Evolutionary conservation across 2,888 invertebrate species (phyloP), one percentile per base, ranked within the genome.

Genomic region (Rhimphoctona megacephalus): DNA sequence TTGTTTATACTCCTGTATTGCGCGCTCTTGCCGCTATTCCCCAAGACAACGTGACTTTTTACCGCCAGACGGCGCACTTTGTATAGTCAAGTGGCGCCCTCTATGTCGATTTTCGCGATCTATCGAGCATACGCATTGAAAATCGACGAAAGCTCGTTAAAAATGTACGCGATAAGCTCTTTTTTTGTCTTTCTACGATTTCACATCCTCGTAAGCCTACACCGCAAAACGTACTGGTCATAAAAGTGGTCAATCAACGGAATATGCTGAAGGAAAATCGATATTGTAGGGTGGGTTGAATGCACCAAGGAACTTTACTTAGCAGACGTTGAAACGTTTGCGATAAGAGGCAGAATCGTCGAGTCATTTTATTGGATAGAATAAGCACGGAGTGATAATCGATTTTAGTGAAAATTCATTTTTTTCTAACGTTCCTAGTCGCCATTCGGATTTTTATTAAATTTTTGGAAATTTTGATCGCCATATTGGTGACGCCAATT

Each of bases 271-370:
- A 36, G 66, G 49, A 85, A 81, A 85, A 85, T 85, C 85, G 85
- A 85, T 85, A 81, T 22, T 66, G 54, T 25, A 3, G 77, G 46
- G 72, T 64, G 69, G 77, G 81, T 78, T 81, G 81, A 81, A 85
- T 78, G 81, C 81, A 78, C 81, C 73, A 46, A 22, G 25, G 49
- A 61, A 11, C 39, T 49, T 61, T 30, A 36, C 49, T 64, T 64
- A 36, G 39, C 0, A 39, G 36, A n/a, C 49, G 61, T 43, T 49
- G 4, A 72, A 57, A 43, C 52, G 66, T 61, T 46, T 30, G 17
- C 22, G 25, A 36, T 77, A 66, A 83, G 43, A 36, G 1, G 11
- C 57, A 57, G 11, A 30, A 25, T 4, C 25, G 57, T 57, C 25
- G 54, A 22, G 22, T 57, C 25, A 57, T 57, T 57, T 25, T 25